These are phyloP conservation scores for Caenorhabditis inopinata DNA, from an alignment of 1,140 invertebrate species.

Conservation along the genomic window DNA sequence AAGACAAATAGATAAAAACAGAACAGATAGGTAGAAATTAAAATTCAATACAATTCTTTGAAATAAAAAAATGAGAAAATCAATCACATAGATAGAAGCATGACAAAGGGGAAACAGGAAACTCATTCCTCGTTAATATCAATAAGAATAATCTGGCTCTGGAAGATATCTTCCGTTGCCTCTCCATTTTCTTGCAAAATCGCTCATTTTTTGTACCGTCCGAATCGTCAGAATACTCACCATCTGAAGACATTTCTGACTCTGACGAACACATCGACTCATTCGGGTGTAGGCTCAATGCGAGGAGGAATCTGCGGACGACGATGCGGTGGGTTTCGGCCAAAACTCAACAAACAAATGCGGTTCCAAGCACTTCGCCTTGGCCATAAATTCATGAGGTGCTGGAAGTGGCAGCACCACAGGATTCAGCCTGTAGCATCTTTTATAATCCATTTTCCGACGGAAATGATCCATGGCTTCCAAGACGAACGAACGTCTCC, in stretches of 20 bases:
- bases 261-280: conserved; percentile 7
- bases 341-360: not conserved
- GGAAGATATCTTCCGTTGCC: not conserved
- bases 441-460: not conserved
- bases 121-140: not conserved
- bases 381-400: conserved; percentile 5
- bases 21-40: too few species aligned
- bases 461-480: conserved; percentile 6
- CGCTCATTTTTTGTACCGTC: not conserved
- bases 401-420: not conserved
- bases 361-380: conserved; percentile 9
- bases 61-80: too few species aligned
- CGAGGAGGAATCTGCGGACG: not conserved
- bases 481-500: not conserved
- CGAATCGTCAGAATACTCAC: conserved; percentile 22
- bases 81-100: too few species aligned
- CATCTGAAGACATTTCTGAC: not conserved
- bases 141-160: not conserved
- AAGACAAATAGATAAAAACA: too few species aligned
- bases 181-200: not conserved
- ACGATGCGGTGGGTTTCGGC: not conserved
- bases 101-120: too few species aligned
- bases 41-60: too few species aligned
- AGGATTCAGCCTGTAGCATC: not conserved
- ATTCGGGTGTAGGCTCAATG: not conserved